Percentiles rank a stretch among this genome's conserved stretches.
These are phyloP conservation scores for Cossypha dichroa DNA, from an alignment of 2,797 vertebrate genomes.

Conservation along the genomic window DNA sequence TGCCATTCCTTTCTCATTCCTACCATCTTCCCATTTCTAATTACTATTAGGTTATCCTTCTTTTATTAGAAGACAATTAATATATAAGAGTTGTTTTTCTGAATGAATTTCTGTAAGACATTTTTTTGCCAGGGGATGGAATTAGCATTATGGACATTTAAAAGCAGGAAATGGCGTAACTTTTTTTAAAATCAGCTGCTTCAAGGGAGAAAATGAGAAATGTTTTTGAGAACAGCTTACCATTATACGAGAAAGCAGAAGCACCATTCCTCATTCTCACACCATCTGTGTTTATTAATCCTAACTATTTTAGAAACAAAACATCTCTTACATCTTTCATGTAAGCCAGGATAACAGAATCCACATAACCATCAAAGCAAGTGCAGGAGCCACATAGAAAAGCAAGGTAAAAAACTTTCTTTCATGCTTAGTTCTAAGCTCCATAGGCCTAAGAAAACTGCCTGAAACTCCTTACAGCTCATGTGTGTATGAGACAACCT, in stretches of 20 bases:
- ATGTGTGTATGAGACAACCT: neutral
- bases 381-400: neutral
- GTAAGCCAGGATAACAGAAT: neutral
- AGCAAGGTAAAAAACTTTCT: neutral
- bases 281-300: conserved; percentile 45
- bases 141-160: neutral
- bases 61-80: neutral
- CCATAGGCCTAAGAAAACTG: neutral
- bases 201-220: conserved; percentile 1
- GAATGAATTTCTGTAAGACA: neutral
- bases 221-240: neutral
- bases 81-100: neutral
- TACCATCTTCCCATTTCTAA: neutral
- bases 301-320: conserved; percentile 48
- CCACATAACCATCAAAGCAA: neutral
- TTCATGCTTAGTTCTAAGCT: neutral
- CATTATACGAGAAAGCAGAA: conserved; percentile 15
- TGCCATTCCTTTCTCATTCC: neutral
- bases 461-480: neutral
- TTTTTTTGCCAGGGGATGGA: neutral
- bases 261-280: conserved; percentile 17
- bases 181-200: neutral
- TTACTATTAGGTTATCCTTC: neutral
- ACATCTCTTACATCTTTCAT: neutral
- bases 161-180: neutral